Base-by-base conservation (phyloP, 2,888 invertebrate genomes). In the Lomographa bimaculata region DNA sequence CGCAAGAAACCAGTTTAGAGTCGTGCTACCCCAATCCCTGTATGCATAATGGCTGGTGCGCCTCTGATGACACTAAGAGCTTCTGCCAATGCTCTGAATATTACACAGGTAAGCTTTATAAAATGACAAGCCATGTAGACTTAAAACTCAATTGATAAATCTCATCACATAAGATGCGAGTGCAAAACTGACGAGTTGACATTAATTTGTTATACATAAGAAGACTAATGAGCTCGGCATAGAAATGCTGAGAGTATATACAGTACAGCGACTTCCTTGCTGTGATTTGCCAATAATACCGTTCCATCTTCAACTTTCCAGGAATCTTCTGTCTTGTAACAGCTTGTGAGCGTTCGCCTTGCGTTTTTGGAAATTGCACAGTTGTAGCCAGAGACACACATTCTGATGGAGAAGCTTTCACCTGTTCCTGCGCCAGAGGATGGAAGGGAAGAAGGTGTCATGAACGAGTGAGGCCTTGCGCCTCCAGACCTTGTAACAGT, bases 261-360 rank as follows among this genome's bases (percentile, higher is more conserved):
- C n/a, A n/a, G n/a, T n/a, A n/a, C n/a, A n/a, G n/a, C n/a, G n/a
- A n/a, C n/a, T n/a, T n/a, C n/a, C n/a, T n/a, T n/a, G n/a, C n/a
- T n/a, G n/a, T n/a, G n/a, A n/a, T n/a, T n/a, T n/a, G n/a, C n/a
- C n/a, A n/a, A n/a, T n/a, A n/a, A n/a, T n/a, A n/a, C n/a, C n/a
- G n/a, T n/a, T n/a, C n/a, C n/a, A 14, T 14, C 4, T 14, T 2
- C 14, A 2, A 14, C 1, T 18, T 45, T 21, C 7, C 75, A 94
- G 94, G 95, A 17, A 85, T 94, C 49, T 94, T 96, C 75, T 96
- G 96, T 73, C 91, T 93, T 8, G 81, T 94, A 30, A 94, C 93
- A 1, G 91, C 93, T 28, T 96, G 95, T 79, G 95, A 95, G 64
- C 78, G 93, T 23, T 92, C 93, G 4, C 93, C 93, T 0, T 94